Evolutionary conservation across 92 coral and sea anemone genomes (phyloP).

Genomic region (Umimayanthus chanpuru): DNA sequence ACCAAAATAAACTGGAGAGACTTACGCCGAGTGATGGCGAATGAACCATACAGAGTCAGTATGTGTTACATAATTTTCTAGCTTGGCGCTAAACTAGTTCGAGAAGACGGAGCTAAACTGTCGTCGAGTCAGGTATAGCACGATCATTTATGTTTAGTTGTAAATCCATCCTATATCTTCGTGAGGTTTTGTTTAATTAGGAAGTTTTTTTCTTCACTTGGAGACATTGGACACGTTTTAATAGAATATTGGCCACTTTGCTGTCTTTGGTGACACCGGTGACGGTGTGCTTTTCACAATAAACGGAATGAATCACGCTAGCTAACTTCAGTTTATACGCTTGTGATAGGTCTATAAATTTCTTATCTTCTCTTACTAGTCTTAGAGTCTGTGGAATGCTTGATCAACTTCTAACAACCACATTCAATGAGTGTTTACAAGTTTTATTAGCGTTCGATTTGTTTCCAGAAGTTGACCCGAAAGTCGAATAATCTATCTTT

Average conservation of each 20-base stretch:
- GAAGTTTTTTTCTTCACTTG: background rate
- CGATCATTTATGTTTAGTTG: conserved; percentile 4
- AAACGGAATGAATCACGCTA: conserved; percentile 3
- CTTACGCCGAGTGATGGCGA: background rate
- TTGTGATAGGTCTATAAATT: background rate
- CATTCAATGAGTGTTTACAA: background rate
- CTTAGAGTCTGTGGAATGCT: conserved; percentile 11
- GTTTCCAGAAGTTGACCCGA: background rate
- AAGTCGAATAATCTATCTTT: background rate
- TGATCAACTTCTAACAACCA: background rate
- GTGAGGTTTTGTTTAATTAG: conserved; percentile 8
- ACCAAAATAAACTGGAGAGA: background rate
- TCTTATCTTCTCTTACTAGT: background rate
- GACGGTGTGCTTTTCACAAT: background rate
- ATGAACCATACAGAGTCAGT: no score
- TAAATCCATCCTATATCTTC: conserved; percentile 4
- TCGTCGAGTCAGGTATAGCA: background rate
- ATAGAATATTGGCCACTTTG: background rate
- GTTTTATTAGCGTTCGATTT: background rate
- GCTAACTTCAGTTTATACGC: background rate
- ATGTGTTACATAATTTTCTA: background rate
- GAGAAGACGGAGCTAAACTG: background rate
- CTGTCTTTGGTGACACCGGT: background rate
- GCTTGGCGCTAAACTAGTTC: background rate
- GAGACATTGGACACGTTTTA: background rate